These are phyloP conservation scores for Salvelinus fontinalis DNA, from an alignment of 2,113 vertebrate genomes.

Conservation along the genomic window DNA sequence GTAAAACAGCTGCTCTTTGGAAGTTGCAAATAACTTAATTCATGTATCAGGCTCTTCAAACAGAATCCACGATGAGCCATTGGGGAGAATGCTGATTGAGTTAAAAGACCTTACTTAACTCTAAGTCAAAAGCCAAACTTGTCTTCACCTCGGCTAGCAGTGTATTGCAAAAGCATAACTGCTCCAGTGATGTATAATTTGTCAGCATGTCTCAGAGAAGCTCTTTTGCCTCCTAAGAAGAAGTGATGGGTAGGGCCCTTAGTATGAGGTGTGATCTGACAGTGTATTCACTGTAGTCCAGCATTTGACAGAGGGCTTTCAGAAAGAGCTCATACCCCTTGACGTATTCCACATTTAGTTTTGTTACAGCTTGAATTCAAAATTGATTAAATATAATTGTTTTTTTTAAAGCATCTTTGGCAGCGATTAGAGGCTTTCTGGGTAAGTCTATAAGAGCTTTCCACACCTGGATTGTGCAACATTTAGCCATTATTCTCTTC, in stretches of 20 bases:
- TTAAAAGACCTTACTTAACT: slow-evolving; percentile 42
- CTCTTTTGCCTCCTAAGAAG: not conserved
- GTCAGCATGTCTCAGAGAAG: not conserved
- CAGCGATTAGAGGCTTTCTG: too few species aligned
- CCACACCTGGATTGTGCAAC: too few species aligned
- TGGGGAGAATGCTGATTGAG: slow-evolving; percentile 40
- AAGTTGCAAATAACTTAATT: slow-evolving; percentile 55
- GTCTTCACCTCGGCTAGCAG: slow-evolving; percentile 20
- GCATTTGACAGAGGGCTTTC: too few species aligned
- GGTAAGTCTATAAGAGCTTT: too few species aligned
- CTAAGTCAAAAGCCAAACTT: slow-evolving; percentile 29
- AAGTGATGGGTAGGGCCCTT: not conserved
- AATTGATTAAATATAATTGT: too few species aligned
- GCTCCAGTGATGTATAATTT: slow-evolving; percentile 13
- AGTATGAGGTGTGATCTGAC: not conserved
- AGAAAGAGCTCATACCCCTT: too few species aligned
- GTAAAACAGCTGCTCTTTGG: slow-evolving; percentile 25
- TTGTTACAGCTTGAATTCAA: too few species aligned
- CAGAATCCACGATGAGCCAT: slow-evolving; percentile 50
- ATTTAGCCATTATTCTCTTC: too few species aligned
- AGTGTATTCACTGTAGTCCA: not conserved
- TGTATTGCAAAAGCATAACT: not conserved
- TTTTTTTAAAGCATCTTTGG: too few species aligned
- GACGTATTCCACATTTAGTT: too few species aligned
- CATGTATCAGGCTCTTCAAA: slow-evolving; percentile 57